phyloP scores from a whole-genome alignment of 2,797 vertebrate genomes.

The Cirrhinus molitorella region DNA sequence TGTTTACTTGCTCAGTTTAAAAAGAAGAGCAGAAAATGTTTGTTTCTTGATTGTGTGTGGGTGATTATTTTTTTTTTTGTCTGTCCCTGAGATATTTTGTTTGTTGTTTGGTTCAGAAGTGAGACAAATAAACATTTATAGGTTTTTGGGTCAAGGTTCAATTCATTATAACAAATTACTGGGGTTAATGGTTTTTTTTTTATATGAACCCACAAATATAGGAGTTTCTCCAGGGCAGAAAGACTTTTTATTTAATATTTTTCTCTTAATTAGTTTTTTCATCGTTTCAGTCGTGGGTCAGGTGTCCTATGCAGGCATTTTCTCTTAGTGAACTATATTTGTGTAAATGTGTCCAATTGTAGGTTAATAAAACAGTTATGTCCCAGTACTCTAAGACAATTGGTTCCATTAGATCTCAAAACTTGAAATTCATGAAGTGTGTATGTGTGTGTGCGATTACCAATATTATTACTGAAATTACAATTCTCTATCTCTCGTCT shows the following conservation, averaged over 20 bases:
- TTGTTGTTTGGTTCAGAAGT: not conserved
- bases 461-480: conserved; percentile 21
- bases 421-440: conserved; percentile 8
- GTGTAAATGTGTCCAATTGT: conserved; percentile 40
- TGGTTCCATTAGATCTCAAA: conserved; percentile 21
- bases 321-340: conserved; percentile 21
- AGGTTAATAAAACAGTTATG: conserved; percentile 5
- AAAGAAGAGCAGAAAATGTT: conserved; percentile 43
- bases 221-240: not conserved
- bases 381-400: conserved; percentile 10
- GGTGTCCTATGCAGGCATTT: conserved; percentile 31
- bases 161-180: not conserved
- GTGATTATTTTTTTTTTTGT: conserved; percentile 9
- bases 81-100: conserved; percentile 15
- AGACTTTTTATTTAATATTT: not conserved
- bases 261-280: not conserved
- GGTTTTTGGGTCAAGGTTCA: not conserved
- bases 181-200: too few relatives aligned
- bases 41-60: conserved; percentile 11
- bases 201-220: not conserved
- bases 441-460: conserved; percentile 16
- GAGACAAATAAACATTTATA: not conserved
- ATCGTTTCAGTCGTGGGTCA: conserved; percentile 12
- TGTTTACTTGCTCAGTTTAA: conserved; percentile 54
- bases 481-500: conserved; percentile 17